Conservation (phyloP, 2,113 vertebrate genomes). For the Tupaia tana region DNA sequence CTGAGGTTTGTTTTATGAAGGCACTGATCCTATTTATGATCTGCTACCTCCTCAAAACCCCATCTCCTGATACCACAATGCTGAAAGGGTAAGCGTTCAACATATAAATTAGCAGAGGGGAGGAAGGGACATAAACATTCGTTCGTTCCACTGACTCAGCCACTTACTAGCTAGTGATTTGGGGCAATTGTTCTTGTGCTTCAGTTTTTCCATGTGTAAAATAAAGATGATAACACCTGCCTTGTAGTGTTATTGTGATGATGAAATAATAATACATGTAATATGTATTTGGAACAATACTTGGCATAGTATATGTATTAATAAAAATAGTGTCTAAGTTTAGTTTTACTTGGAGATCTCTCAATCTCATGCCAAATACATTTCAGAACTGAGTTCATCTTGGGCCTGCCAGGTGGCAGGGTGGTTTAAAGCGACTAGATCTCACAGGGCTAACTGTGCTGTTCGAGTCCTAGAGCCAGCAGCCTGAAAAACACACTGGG, state of each 20-base stretch:
- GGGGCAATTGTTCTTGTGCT: background rate
- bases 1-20: background rate
- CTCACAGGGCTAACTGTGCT: no score
- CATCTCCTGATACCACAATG: background rate
- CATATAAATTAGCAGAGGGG: background rate
- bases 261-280: slow-evolving; percentile 6
- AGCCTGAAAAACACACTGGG: no score
- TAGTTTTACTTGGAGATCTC: slow-evolving; percentile 6
- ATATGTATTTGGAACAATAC: background rate
- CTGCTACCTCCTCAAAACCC: background rate
- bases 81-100: background rate
- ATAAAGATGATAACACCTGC: background rate
- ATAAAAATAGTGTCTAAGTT: background rate
- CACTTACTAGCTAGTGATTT: slow-evolving; percentile 25
- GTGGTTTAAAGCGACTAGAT: no score
- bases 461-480: no score
- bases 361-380: background rate
- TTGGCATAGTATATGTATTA: background rate
- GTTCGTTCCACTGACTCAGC: background rate
- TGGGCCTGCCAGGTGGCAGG: no score
- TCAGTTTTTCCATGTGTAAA: slow-evolving; percentile 41
- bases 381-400: slow-evolving; percentile 19
- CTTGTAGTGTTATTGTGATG: slow-evolving; percentile 4
- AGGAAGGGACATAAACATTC: background rate
- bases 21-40: background rate